Evolutionary conservation across 2,888 invertebrate genomes (phyloP).

Genomic region (Hypomecis atomaria): DNA sequence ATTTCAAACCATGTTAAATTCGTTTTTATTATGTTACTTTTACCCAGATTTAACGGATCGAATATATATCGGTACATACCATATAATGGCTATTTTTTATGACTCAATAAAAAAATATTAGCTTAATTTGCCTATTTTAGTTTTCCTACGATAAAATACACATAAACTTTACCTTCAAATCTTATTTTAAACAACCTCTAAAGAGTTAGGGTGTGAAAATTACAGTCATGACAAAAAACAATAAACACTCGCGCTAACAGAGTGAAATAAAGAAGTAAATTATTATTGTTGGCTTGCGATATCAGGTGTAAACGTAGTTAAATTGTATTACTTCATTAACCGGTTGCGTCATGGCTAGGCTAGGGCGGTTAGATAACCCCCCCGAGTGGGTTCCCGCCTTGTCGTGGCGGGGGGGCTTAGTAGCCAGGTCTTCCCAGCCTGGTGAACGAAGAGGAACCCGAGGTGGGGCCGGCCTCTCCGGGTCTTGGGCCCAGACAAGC

Average conservation of each 20-base stretch:
- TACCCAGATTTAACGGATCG: no score
- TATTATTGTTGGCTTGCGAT: constrained; percentile 40
- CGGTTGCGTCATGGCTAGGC: not conserved
- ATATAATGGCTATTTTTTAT: no score
- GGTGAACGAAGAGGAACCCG: no score
- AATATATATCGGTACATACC: no score
- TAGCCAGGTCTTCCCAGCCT: no score
- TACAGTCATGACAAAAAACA: constrained; percentile 39
- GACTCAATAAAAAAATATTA: not conserved
- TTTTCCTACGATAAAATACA: constrained; percentile 1
- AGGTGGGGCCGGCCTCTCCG: no score
- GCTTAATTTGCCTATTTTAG: not conserved
- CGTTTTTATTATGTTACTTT: no score
- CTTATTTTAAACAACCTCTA: constrained; percentile 8
- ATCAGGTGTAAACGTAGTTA: constrained; percentile 63
- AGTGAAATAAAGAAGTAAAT: constrained; percentile 42
- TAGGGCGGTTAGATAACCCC: not conserved
- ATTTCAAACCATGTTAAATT: no score
- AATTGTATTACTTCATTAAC: constrained; percentile 44
- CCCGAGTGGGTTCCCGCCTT: no score
- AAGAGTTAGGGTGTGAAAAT: constrained; percentile 26
- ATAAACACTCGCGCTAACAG: constrained; percentile 37
- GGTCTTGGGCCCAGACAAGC: no score
- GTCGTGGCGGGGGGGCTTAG: no score
- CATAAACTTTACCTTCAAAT: constrained; percentile 10